phyloP scores from a whole-genome alignment of 2,888 invertebrate genomes.

The Latrodectus hesperus region DNA sequence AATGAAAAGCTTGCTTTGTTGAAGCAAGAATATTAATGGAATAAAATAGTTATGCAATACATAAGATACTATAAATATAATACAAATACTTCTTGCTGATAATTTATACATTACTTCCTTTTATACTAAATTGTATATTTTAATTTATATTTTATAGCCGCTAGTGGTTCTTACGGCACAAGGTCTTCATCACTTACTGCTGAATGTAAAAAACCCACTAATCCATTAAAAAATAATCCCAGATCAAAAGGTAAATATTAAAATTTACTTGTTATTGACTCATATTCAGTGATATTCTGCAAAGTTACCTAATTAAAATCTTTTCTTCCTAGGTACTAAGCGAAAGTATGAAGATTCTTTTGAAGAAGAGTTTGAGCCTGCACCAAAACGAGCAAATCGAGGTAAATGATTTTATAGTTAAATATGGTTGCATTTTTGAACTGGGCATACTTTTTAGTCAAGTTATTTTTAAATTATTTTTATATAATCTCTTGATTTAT shows the following conservation, averaged over 20 bases:
- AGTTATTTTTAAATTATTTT: too few species aligned
- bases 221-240: constrained; percentile 44
- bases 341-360: constrained; percentile 60
- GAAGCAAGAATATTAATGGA: too few species aligned
- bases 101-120: too few species aligned
- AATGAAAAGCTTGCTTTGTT: too few species aligned
- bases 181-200: constrained; percentile 42
- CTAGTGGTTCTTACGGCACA: constrained; percentile 56
- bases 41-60: too few species aligned
- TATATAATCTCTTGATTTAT: too few species aligned
- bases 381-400: constrained; percentile 39
- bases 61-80: too few species aligned
- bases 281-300: background rate
- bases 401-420: constrained; percentile 10
- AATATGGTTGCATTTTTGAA: background rate
- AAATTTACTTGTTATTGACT: background rate
- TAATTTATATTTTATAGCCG: constrained; percentile 27
- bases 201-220: constrained; percentile 28
- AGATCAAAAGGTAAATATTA: constrained; percentile 32
- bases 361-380: constrained; percentile 57
- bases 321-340: constrained; percentile 30
- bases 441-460: too few species aligned
- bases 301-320: background rate
- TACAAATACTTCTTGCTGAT: too few species aligned
- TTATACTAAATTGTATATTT: too few species aligned